These are phyloP conservation scores for Parthenolecanium corni DNA, from an alignment of 2,888 invertebrate genomes.

Conservation along the genomic window DNA sequence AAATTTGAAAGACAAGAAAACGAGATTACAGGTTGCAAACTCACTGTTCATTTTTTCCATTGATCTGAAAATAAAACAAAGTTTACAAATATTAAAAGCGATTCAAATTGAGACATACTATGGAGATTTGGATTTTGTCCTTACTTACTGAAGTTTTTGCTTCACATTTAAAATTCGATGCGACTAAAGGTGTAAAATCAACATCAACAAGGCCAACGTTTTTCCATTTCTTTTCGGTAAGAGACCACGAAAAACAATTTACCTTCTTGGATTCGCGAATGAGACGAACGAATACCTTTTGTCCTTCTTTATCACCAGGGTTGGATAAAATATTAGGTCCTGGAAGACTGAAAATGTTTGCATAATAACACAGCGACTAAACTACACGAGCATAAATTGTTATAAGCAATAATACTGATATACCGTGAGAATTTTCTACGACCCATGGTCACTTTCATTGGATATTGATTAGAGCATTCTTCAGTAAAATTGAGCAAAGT, in stretches of 20 bases:
- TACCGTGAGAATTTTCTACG: constrained; percentile 76
- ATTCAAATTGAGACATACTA: too few relatives aligned
- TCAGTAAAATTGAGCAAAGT: constrained; percentile 47
- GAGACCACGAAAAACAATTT: constrained; percentile 68
- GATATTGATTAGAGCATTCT: neutral
- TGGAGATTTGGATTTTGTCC: too few relatives aligned
- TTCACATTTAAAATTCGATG: too few relatives aligned
- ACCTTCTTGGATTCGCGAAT: constrained; percentile 62
- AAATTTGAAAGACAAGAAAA: too few relatives aligned
- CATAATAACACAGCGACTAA: constrained; percentile 47
- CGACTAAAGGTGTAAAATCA: neutral
- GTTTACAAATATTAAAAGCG: neutral
- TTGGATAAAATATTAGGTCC: constrained; percentile 59
- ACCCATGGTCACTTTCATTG: constrained; percentile 45
- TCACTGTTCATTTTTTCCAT: neutral
- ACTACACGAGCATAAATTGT: constrained; percentile 40
- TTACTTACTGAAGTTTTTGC: too few relatives aligned
- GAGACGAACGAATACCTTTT: constrained; percentile 73
- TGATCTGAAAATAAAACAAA: neutral
- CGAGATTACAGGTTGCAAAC: too few relatives aligned
- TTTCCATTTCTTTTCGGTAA: constrained; percentile 56
- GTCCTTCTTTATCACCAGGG: constrained; percentile 69
- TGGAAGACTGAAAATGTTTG: constrained; percentile 50
- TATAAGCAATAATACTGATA: constrained; percentile 36
- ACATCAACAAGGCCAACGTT: constrained; percentile 70